These are phyloP conservation scores for Strongylocentrotus purpuratus DNA, from an alignment of 35 echinoderm and acorn worm genomes.

Conservation along the genomic window DNA sequence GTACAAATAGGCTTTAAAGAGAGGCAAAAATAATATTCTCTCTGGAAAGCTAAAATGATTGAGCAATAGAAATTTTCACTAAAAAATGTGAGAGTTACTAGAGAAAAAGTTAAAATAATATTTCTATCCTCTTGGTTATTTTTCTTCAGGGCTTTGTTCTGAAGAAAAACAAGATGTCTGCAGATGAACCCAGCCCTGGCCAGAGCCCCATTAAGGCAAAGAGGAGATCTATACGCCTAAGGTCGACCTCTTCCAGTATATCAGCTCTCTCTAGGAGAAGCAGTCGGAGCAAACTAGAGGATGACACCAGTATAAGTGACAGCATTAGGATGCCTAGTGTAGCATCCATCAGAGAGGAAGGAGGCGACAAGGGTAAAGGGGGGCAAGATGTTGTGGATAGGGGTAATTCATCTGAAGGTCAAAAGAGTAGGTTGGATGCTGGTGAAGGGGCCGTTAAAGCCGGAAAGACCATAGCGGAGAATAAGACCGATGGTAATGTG, in stretches of 20 bases:
- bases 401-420: background rate
- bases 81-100: no score
- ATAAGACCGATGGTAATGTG: background rate
- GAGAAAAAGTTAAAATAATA: no score
- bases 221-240: slow-evolving; percentile 31
- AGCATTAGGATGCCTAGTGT: background rate
- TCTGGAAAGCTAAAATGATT: no score
- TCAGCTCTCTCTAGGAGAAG: background rate
- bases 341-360: background rate
- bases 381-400: background rate
- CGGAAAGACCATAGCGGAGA: background rate
- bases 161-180: slow-evolving; percentile 35
- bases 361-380: background rate
- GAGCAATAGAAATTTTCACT: no score
- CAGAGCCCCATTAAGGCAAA: slow-evolving; percentile 18
- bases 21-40: no score
- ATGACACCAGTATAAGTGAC: background rate
- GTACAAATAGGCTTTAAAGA: no score
- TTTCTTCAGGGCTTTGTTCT: slow-evolving; percentile 23
- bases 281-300: background rate
- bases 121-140: no score
- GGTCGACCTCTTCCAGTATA: background rate
- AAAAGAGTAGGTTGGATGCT: background rate
- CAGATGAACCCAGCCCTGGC: background rate
- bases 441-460: background rate